Conservation (phyloP, 23 tunicate species). For the Botrylloides violaceus region DNA sequence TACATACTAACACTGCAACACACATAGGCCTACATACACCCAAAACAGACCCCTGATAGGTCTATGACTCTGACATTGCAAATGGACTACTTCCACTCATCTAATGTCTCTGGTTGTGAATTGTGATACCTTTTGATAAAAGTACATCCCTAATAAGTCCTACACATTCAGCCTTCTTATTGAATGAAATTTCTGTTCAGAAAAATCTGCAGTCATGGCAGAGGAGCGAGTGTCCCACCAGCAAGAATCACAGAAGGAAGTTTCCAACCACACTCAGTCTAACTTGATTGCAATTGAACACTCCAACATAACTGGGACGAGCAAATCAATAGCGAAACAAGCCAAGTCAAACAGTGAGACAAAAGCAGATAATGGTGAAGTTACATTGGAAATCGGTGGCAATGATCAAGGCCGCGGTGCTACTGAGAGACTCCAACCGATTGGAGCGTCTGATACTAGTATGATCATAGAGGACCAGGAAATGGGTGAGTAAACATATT, state of each 20-base stretch:
- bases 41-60: too few relatives aligned
- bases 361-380: conserved; percentile 6
- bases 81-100: too few relatives aligned
- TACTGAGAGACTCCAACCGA: conserved; percentile 73
- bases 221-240: not conserved
- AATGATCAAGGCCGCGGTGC: conserved; percentile 39
- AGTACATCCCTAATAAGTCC: too few relatives aligned
- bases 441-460: conserved; percentile 91
- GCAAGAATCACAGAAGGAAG: not conserved
- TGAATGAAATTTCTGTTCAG: too few relatives aligned
- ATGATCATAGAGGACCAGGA: conserved; percentile 79
- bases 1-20: too few relatives aligned
- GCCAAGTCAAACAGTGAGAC: not conserved
- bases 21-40: too few relatives aligned
- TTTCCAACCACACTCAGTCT: not conserved
- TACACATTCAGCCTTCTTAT: too few relatives aligned
- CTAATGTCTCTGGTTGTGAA: too few relatives aligned
- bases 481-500: conserved; percentile 22
- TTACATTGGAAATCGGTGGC: conserved; percentile 16
- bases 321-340: not conserved
- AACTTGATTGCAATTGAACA: not conserved
- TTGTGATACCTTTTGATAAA: too few relatives aligned
- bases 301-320: not conserved
- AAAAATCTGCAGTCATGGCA: not conserved
- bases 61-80: too few relatives aligned